A percentile compares a stretch with the other conserved stretches of the same genome.
These are phyloP conservation scores for Bombycilla garrulus DNA, from an alignment of 2,113 vertebrate genomes.

Conservation along the genomic window DNA sequence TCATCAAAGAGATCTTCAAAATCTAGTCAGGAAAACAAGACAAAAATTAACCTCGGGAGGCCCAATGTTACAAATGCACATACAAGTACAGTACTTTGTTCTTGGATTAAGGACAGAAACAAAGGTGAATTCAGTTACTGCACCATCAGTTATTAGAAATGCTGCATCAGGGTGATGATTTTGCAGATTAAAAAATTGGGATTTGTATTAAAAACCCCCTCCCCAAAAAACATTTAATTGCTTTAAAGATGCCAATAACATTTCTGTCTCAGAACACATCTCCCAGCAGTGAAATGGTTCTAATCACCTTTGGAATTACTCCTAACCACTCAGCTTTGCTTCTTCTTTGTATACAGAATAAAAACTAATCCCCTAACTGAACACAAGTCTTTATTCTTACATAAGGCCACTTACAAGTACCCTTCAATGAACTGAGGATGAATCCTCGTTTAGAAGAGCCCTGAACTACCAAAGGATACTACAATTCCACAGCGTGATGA, in stretches of 20 bases:
- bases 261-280: not conserved
- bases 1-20: slow-evolving; percentile 92
- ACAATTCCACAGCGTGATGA: too few species aligned
- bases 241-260: not conserved
- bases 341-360: not conserved
- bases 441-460: not conserved
- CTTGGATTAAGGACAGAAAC: not conserved
- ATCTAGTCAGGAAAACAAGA: slow-evolving; percentile 71
- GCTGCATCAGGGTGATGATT: not conserved
- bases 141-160: not conserved
- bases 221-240: not conserved
- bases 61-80: not conserved
- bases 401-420: not conserved
- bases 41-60: not conserved
- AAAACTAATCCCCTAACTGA: not conserved
- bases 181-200: not conserved
- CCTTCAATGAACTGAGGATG: not conserved
- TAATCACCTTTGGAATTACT: not conserved
- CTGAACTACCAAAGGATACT: not conserved
- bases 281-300: not conserved
- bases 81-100: not conserved
- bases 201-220: not conserved
- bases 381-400: not conserved
- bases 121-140: not conserved
- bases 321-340: not conserved